Percentiles rank a stretch among this genome's conserved stretches.
These are phyloP conservation scores for Spodoptera litura DNA, from an alignment of 1,140 invertebrate genomes.

Conservation along the genomic window DNA sequence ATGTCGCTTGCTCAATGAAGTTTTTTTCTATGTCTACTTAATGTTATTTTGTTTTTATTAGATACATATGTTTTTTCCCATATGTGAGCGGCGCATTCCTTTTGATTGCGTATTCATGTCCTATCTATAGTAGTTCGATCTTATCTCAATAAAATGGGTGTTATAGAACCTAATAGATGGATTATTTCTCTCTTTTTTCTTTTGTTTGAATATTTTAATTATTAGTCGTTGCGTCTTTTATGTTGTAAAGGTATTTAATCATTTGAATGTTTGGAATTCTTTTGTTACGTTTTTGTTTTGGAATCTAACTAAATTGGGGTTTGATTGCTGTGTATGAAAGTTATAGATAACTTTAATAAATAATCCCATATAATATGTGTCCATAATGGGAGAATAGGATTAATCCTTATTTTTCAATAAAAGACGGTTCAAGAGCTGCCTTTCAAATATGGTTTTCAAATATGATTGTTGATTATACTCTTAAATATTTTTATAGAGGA, in stretches of 20 bases:
- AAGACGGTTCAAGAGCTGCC: background rate
- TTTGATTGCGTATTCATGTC: constrained; percentile 64
- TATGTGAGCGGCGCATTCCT: constrained; percentile 73
- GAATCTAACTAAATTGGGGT: background rate
- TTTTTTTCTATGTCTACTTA: constrained; percentile 76
- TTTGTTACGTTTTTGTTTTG: constrained; percentile 25
- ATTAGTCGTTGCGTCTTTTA: constrained; percentile 48
- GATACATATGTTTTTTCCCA: constrained; percentile 73
- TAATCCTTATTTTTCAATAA: background rate
- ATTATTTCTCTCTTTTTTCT: constrained; percentile 58
- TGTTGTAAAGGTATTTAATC: constrained; percentile 33
- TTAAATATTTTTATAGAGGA: constrained; percentile 60
- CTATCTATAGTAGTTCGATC: constrained; percentile 66
- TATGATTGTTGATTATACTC: background rate
- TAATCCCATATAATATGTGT: background rate
- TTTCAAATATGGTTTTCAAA: background rate
- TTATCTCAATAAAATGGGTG: constrained; percentile 77
- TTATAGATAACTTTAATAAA: background rate
- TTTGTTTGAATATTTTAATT: constrained; percentile 56
- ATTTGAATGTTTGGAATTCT: constrained; percentile 23
- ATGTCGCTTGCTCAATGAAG: constrained; percentile 67
- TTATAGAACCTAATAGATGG: constrained; percentile 80
- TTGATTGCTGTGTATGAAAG: background rate
- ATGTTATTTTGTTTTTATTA: constrained; percentile 81
- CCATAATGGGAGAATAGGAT: constrained; percentile 2